A percentile compares a stretch with the other conserved stretches of the same genome.
Conservation (phyloP, 1,140 invertebrate genomes). For the Drosophila tani region DNA sequence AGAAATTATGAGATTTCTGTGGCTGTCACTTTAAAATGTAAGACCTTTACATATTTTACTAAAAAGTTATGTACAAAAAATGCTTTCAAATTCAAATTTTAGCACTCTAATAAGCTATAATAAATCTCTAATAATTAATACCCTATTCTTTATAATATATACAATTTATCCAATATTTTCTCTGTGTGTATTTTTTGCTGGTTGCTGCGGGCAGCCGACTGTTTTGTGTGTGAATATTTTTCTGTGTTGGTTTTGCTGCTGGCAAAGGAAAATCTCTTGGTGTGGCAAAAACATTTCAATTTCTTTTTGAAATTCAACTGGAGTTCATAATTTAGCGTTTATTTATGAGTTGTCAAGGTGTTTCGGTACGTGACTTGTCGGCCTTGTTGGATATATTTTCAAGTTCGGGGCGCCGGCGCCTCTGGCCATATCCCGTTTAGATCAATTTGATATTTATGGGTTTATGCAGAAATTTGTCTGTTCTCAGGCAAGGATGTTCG, state of each 20-base stretch:
- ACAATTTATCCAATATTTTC: not conserved
- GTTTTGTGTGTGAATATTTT: conserved; percentile 32
- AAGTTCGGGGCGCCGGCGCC: conserved; percentile 77
- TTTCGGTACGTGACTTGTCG: conserved; percentile 59
- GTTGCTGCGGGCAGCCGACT: conserved; percentile 28
- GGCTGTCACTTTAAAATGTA: not conserved
- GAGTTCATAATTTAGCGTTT: conserved; percentile 80
- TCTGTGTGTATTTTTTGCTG: not conserved
- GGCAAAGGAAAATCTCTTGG: conserved; percentile 54
- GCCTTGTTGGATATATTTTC: conserved; percentile 50
- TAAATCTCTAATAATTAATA: not conserved
- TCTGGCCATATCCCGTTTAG: conserved; percentile 63
- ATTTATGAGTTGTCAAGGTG: conserved; percentile 82
- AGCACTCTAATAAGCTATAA: not conserved
- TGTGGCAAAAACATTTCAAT: conserved; percentile 76
- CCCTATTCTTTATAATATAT: too few species aligned
- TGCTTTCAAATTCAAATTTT: too few species aligned
- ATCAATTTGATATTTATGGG: conserved; percentile 83
- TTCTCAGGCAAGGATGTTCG: conserved; percentile 42
- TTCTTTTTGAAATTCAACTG: conserved; percentile 48
- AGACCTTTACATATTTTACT: not conserved
- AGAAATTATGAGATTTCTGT: not conserved
- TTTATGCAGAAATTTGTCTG: conserved; percentile 84
- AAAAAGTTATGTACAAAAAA: not conserved
- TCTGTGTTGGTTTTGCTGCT: conserved; percentile 8